Conservation (phyloP, 2,113 vertebrate genomes). For the Panthera leo region DNA sequence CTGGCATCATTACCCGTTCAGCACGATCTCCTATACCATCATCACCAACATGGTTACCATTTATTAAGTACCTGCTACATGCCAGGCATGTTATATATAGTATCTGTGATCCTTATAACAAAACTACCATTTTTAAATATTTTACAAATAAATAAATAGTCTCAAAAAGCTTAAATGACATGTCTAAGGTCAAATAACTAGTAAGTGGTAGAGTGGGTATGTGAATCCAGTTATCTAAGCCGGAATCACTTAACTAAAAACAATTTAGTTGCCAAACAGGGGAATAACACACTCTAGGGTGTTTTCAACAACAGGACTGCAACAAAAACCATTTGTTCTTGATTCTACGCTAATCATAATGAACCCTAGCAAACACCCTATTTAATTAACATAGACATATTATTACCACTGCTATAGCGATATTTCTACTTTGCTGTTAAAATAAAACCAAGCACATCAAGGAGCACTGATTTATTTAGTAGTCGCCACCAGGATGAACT, state of each 20-base stretch:
- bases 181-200: background rate
- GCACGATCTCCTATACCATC: background rate
- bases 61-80: background rate
- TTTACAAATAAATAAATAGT: background rate
- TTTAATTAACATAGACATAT: background rate
- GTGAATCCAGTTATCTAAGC: background rate
- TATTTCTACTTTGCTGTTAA: background rate
- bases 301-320: background rate
- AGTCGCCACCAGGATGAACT: background rate
- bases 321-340: background rate
- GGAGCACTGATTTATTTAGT: background rate
- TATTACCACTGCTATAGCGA: background rate
- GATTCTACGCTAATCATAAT: background rate
- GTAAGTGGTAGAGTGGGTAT: background rate
- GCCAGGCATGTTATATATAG: background rate
- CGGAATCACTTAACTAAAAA: constrained; percentile 1
- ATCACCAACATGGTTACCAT: background rate
- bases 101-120: background rate
- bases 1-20: background rate
- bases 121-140: background rate
- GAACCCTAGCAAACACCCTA: background rate
- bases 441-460: background rate
- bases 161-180: background rate
- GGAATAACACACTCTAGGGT: background rate
- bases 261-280: background rate